A percentile compares a stretch with the other conserved stretches of the same genome.
Evolutionary conservation across 2,888 invertebrate species (phyloP).

Genomic region (Phyllotreta cruciferae): DNA sequence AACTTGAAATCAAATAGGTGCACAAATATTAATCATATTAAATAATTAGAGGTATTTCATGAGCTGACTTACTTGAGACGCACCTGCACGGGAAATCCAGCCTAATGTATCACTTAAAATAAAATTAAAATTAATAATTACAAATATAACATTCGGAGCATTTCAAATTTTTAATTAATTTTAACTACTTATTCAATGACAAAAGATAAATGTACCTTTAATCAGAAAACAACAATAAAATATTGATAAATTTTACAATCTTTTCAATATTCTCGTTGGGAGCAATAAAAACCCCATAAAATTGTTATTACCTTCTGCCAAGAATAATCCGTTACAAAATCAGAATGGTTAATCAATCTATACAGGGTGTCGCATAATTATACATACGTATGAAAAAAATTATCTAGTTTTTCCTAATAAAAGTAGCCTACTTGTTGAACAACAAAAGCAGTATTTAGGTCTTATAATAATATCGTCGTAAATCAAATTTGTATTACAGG

Average conservation of each 20-base stretch:
- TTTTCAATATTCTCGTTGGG: conserved; percentile 2
- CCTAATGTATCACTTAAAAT: conserved; percentile 7
- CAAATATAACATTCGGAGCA: conserved; percentile 7
- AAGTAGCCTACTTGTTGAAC: no score
- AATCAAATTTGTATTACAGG: no score
- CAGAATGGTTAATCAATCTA: conserved; percentile 4
- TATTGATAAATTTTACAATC: conserved; percentile 23
- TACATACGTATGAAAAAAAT: background rate
- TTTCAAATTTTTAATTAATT: conserved; percentile 18
- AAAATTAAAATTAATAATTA: conserved; percentile 14
- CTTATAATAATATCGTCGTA: no score
- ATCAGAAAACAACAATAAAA: conserved; percentile 16
- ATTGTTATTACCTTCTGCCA: conserved; percentile 10
- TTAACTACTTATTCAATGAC: conserved; percentile 16
- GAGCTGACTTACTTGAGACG: background rate
- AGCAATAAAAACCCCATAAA: conserved; percentile 12
- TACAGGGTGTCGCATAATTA: background rate
- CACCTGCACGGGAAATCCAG: background rate
- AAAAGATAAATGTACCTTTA: conserved; percentile 8
- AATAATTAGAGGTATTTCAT: background rate
- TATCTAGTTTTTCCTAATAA: background rate
- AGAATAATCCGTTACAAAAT: conserved; percentile 15
- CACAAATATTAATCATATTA: background rate
- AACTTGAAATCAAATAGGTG: no score
- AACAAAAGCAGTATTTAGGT: no score